Base-by-base conservation (phyloP, 2,797 vertebrate genomes). In the Scarus forsteni region DNA sequence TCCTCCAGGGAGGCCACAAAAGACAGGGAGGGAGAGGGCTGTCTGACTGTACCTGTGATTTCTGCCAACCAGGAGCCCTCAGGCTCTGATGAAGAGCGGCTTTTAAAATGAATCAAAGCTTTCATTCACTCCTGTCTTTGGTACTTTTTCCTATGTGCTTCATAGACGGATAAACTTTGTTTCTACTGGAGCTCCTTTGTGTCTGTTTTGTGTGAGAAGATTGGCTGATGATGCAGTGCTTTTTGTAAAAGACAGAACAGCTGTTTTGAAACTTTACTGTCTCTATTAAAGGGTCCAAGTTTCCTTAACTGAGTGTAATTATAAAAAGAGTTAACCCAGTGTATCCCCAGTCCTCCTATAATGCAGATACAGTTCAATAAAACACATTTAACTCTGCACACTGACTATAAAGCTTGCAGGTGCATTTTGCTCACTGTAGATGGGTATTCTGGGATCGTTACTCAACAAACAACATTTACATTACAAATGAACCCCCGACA, bases 181-280 rank as follows among this genome's bases (percentile, higher is more conserved):
- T 81, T 81, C 55, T 56, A 56, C 80, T 73, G 19, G 51, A 76
- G 79, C 85, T 73, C 82, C 69, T 87, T 79, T 83, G 64, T 68
- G 67, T 75, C 68, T 60, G 36, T 73, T 82, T 78, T 70, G 75
- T 36, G 63, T 82, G 58, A 39, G 85, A 89, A 88, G 66, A 66
- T 73, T 63, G 66, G 89, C 82, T 85, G 82, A 87, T 85, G 76
- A 84, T 81, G 57, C 59, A 85, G 85, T 77, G 62, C 77, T 89
- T 86, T 76, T 74, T 44, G 12, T 57, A 70, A 52, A 69, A 36
- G 53, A 44, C 51, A 88, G 73, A 92, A 93, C 92, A 93, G 93
- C 93, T 95, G 94, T 93, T 95, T 94, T 94, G 79, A 94, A 94
- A 94, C 92, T 88, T 90, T 66, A 85, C 85, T 66, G 74, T 81